Conservation (phyloP, 2,888 invertebrate genomes). For the Omphaloscelis lunosa region DNA sequence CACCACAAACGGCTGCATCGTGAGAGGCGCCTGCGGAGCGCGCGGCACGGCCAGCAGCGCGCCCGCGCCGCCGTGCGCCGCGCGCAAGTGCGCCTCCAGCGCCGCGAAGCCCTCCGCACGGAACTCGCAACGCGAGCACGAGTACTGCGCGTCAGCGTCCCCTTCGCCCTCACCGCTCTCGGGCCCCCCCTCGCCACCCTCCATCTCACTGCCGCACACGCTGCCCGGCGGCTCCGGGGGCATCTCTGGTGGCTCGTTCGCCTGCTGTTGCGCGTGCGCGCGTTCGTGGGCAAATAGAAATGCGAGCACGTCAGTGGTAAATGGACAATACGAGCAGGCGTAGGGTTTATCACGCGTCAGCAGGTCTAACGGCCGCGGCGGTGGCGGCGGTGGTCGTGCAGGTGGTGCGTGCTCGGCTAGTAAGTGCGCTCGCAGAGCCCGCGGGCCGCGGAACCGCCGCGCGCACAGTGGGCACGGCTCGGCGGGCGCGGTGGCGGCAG, state of each 20-base stretch:
- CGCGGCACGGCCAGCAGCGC: constrained; percentile 91
- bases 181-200: constrained; percentile 62
- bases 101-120: constrained; percentile 87
- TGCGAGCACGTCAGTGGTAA: constrained; percentile 96
- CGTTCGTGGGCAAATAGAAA: constrained; percentile 98
- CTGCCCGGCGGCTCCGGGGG: constrained; percentile 65
- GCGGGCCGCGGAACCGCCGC: constrained; percentile 96
- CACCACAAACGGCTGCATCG: constrained; percentile 98
- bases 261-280: constrained; percentile 92
- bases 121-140: constrained; percentile 88
- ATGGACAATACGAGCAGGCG: constrained; percentile 97
- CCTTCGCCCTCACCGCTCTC: constrained; percentile 73
- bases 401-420: constrained; percentile 95
- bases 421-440: constrained; percentile 96
- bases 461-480: constrained; percentile 95
- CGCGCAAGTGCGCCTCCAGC: constrained; percentile 88
- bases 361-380: constrained; percentile 91
- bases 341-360: constrained; percentile 93
- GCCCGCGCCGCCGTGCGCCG: constrained; percentile 88
- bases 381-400: constrained; percentile 83
- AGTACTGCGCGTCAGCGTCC: constrained; percentile 81
- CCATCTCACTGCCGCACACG: constrained; percentile 66
- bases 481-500: constrained; percentile 86
- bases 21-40: constrained; percentile 92
- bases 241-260: constrained; percentile 72